Percentiles rank a stretch among this genome's conserved stretches.
phyloP scores from a whole-genome alignment of 2,113 vertebrate genomes.

The Sphyrna mokarran region DNA sequence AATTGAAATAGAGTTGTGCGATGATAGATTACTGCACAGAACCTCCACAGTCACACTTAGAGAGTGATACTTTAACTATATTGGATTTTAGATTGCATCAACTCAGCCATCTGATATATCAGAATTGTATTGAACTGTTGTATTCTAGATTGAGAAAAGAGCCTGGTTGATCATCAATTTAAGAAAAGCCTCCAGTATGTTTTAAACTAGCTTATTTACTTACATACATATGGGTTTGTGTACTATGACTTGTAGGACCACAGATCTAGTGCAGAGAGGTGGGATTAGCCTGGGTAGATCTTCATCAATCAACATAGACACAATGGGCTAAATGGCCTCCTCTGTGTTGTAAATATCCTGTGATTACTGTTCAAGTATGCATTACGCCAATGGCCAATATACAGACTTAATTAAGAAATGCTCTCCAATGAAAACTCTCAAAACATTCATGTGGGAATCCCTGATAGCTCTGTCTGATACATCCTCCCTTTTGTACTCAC shows the following conservation, averaged over 20 bases:
- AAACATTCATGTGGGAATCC: background rate
- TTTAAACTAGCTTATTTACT: background rate
- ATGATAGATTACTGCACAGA: background rate
- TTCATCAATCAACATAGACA: background rate
- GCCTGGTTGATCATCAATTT: background rate
- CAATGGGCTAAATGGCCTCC: background rate
- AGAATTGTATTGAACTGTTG: background rate
- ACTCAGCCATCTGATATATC: background rate
- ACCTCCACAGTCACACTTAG: background rate
- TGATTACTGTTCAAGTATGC: background rate
- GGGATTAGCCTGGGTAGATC: background rate
- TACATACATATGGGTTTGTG: background rate
- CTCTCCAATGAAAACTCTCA: background rate
- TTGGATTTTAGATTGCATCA: background rate
- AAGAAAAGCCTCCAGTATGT: background rate
- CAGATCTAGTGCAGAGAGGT: background rate
- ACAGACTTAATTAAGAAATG: background rate
- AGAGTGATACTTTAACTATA: background rate
- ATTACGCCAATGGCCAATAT: background rate
- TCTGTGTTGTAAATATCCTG: background rate
- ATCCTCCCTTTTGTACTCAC: background rate
- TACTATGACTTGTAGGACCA: background rate
- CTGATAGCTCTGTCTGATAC: background rate
- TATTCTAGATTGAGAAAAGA: background rate
- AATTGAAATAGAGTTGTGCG: background rate